Base-by-base conservation (phyloP, 2,113 vertebrate genomes). In the Jacana jacana region DNA sequence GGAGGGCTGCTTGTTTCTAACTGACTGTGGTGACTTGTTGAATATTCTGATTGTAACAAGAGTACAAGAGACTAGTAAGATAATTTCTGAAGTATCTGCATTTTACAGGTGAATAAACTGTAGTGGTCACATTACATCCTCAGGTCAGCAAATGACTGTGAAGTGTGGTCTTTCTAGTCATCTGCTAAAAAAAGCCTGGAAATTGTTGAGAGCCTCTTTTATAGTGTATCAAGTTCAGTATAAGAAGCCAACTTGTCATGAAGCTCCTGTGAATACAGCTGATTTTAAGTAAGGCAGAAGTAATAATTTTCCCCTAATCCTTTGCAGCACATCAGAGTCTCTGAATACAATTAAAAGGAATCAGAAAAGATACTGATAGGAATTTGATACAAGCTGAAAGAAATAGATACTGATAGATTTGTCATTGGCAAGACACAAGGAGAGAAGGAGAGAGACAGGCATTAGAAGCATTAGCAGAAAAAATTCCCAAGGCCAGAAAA, bases 401-500 rank as follows among this genome's bases (percentile, higher is more conserved):
- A 81, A 86, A 86, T 2, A 30, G 1, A 55, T 48, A 64, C 27
- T 0, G 11, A 42, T 37, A 68, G 76, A 61, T 71, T 94, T 94
- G 65, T 37, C 71, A 48, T 10, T 75, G 89, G 69, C 61, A 91
- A 76, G 79, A 83, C 1, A 5, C 51, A 58, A 83, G 64, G 33
- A 93, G 77, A 49, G 87, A 86, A 89, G 68, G 48, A 61, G 80
- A 76, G 87, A 93, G 61, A 84, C 28, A 71, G 73, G 72, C 91
- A 81, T 90, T 87, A 91, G 83, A 76, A 85, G 66, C 54, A 81
- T 89, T 86, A 92, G 61, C 71, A 95, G 72, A 48, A 95, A 88
- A 66, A 95, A 78, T 93, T 96, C 94, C 92, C 86, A 92, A 95
- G 88, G 88, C 76, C 90, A 64, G 70, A 91, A 88, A 96, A 61